These are phyloP conservation scores for Minunthozetes semirufus DNA, from an alignment of 2,888 invertebrate genomes.

Conservation along the genomic window DNA sequence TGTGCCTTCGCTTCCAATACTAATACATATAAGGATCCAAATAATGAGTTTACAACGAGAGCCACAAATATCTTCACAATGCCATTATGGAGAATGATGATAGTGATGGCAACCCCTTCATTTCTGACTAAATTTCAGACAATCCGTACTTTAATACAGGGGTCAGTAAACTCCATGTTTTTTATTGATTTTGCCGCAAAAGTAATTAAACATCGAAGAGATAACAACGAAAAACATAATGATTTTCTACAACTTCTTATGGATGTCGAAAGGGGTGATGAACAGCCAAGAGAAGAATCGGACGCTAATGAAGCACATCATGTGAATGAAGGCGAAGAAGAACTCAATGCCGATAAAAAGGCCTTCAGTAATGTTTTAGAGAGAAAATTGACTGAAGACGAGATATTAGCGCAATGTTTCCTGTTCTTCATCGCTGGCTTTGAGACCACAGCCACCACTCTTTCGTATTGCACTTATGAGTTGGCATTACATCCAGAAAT, in stretches of 20 bases:
- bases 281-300: background rate
- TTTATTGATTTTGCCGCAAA: background rate
- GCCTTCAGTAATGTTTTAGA: background rate
- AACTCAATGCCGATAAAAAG: background rate
- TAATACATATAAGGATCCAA: background rate
- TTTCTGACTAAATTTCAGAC: background rate
- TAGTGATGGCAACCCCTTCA: too few relatives aligned
- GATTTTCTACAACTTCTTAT: conserved; percentile 32
- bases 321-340: background rate
- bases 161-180: background rate
- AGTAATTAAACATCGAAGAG: background rate
- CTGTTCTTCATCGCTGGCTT: conserved; percentile 36
- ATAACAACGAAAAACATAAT: conserved; percentile 26
- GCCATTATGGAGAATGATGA: too few relatives aligned
- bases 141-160: too few relatives aligned
- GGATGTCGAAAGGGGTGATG: conserved; percentile 24
- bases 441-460: conserved; percentile 34
- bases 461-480: conserved; percentile 14
- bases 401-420: conserved; percentile 36
- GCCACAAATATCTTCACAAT: background rate
- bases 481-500: conserved; percentile 25
- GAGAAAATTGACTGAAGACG: conserved; percentile 17
- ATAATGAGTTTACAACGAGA: background rate
- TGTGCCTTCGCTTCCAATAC: background rate
- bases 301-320: conserved; percentile 16